phyloP scores from a whole-genome alignment of 1,140 invertebrate species.

The Nomia melanderi region DNA sequence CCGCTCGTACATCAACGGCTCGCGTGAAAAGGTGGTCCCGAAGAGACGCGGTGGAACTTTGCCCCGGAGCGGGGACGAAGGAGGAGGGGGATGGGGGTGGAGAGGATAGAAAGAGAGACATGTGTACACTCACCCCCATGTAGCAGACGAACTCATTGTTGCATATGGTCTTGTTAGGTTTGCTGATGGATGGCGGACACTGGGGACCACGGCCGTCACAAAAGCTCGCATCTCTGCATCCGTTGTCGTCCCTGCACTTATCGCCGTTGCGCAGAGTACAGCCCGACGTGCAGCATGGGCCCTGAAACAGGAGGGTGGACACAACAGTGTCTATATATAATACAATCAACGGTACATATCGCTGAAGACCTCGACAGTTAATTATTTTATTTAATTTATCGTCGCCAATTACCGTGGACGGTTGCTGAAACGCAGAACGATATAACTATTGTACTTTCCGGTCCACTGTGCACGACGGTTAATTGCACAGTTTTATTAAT shows the following conservation, averaged over 20 bases:
- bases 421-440: background rate
- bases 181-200: slow-evolving; percentile 93
- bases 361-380: no score
- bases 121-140: slow-evolving; percentile 89
- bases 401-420: no score
- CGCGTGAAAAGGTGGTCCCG: background rate
- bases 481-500: slow-evolving; percentile 34
- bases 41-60: background rate
- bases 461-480: background rate
- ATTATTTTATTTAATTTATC: background rate
- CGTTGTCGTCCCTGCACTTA: slow-evolving; percentile 95
- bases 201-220: slow-evolving; percentile 92
- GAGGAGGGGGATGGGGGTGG: no score
- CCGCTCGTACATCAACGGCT: slow-evolving; percentile 17
- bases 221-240: slow-evolving; percentile 93
- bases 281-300: slow-evolving; percentile 95
- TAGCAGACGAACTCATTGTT: slow-evolving; percentile 96
- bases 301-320: slow-evolving; percentile 82
- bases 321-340: background rate
- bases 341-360: no score
- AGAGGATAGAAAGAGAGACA: slow-evolving; percentile 14
- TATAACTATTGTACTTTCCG: background rate
- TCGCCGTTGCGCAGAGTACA: slow-evolving; percentile 92
- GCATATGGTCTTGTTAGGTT: slow-evolving; percentile 96
- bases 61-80: no score